Evolutionary conservation across 2,113 vertebrate species (phyloP), one percentile per base, ranked within the genome.

Genomic region (Eulacestoma nigropectus): DNA sequence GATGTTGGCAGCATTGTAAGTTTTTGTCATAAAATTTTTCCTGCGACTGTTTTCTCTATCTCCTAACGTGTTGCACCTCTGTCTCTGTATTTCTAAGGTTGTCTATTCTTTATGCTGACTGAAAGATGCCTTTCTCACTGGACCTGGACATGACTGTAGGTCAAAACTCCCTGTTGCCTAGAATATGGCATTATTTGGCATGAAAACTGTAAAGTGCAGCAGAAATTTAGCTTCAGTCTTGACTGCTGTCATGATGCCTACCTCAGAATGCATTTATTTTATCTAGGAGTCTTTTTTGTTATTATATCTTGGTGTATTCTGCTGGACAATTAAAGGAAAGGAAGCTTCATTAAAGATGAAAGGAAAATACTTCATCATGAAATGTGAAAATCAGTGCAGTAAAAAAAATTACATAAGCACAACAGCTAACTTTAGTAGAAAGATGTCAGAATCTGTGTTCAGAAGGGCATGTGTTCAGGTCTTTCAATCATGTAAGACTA

Each of bases 381-480:
- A 82, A 11, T 15, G 15, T 35, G 25, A 80, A 69, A 27, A 74
- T 25, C 12, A 69, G 4, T 42, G 27, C 64, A 52, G 8, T 18
- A 46, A 88, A 91, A 87, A 63, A 35, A 26, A 49, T 37, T 75
- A 7, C 25, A 47, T 44, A n/a, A 73, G 23, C 10, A 39, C 20
- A 65, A 30, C 26, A 62, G 16, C 7, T 63, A 49, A 64, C 4
- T 69, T 52, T 13, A 77, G 22, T 25, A 52, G 37, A 83, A 73
- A 44, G 8, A 69, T 32, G 19, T 6, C 32, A 78, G 83, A 73
- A 70, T 74, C 37, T 78, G 6, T 84, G 42, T 47, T 13, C 57
- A 59, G 57, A 73, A 73, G 9, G 41, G 4, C 27, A 64, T 0
- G 0, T 42, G 19, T 59, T 79, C 27, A 44, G 9, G 21, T 69